Evolutionary conservation across 2,113 vertebrate species (phyloP), one percentile per base, ranked within the genome.

Genomic region (Hippotragus niger): DNA sequence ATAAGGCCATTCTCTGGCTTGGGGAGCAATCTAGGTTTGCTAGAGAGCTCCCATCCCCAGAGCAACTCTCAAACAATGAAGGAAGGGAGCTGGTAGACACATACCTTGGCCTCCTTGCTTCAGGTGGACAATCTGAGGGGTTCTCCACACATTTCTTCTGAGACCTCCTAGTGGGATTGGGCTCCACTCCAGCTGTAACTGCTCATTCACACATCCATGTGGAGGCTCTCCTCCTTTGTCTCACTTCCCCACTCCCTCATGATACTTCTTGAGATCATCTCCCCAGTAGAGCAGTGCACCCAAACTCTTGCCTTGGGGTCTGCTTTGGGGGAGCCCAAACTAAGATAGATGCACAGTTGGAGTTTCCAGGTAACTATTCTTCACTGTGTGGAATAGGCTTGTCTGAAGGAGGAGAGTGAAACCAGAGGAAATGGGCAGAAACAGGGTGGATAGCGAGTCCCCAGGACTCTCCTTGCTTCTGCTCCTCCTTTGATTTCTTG

Each of bases 1-100:
- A 85, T 92, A 93, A 55, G 40, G 9, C 85, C 15, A 25, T 96
- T 89, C 53, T 97, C 50, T 94, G 53, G 58, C 29, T 82, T 71
- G 43, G 11, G 53, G 27, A 87, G 55, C n/a, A 67, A 76, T 40
- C 14, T 14, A 29, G 50, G 21, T 50, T 40, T 45, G 6, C 33
- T 58, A 7, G 45, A 80, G 62, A 95, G 40, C 58, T 84, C 57
- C 78, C 58, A 33, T 50, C 23, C 36, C 25, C 45, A 90, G 74
- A 82, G 52, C 29, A 92, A 53, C 74, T 92, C 64, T 93, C 53
- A 89, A 53, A 93, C 31, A 23, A 3, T 47, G 57, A 81, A 57
- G 40, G 25, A 82, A 36, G 10, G 21, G 52, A 95, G 33, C 43
- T 93, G 67, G 29, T 50, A 60, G 58, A n/a, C 43, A 67, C 16